These are phyloP conservation scores for Syngnathus rostellatus DNA, from an alignment of 2,797 vertebrate genomes.

Conservation along the genomic window DNA sequence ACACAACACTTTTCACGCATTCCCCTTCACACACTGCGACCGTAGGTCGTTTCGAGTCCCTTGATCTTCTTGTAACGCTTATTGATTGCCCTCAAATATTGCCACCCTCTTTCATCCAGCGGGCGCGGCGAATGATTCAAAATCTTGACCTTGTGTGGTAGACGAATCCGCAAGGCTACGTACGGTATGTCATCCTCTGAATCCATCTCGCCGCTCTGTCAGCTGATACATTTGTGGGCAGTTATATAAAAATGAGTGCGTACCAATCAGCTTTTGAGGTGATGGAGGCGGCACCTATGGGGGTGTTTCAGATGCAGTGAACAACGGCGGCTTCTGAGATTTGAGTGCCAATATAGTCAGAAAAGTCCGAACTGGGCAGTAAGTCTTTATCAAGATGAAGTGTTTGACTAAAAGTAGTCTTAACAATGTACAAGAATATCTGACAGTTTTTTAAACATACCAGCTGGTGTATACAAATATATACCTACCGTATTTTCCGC, in stretches of 20 bases:
- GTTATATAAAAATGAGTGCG: background rate
- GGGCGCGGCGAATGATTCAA: background rate
- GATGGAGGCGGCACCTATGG: background rate
- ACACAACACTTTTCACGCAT: background rate
- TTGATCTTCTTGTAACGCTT: background rate
- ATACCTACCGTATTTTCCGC: background rate
- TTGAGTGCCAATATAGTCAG: background rate
- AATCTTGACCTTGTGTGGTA: background rate
- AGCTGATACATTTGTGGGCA: background rate
- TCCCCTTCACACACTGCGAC: background rate
- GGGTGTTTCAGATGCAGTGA: background rate
- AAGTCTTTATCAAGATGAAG: too few species aligned
- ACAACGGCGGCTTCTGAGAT: background rate
- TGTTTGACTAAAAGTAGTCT: too few species aligned
- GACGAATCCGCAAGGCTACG: background rate
- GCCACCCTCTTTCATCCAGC: background rate
- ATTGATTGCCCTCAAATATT: conserved; percentile 1
- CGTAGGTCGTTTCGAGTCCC: background rate
- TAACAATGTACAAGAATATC: background rate
- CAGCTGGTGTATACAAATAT: background rate
- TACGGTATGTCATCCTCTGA: background rate
- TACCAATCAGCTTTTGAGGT: background rate
- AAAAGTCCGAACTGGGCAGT: too few species aligned
- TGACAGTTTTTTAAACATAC: background rate
- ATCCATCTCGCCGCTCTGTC: background rate